A percentile compares a stretch with the other conserved stretches of the same genome.
phyloP scores from a whole-genome alignment of 1,140 invertebrate genomes.

The Drosophila parabipectinata region DNA sequence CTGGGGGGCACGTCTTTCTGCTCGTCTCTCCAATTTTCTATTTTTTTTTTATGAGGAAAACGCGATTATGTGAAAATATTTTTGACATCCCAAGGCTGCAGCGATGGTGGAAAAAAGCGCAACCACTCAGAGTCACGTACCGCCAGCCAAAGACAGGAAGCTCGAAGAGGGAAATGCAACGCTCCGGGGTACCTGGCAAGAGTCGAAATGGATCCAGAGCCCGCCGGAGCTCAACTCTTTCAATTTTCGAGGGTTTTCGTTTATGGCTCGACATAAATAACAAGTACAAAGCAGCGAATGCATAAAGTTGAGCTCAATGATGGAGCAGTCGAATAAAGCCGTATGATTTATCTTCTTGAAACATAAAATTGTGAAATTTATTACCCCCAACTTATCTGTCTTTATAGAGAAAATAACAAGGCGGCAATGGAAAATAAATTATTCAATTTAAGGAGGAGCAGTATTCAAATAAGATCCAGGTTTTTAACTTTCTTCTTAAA shows the following conservation, averaged over 20 bases:
- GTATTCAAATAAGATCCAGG: no score
- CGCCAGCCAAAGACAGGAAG: slow-evolving; percentile 18
- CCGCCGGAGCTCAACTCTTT: slow-evolving; percentile 8
- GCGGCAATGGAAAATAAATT: background rate
- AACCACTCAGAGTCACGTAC: slow-evolving; percentile 34
- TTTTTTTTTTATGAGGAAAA: slow-evolving; percentile 7
- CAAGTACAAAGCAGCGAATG: slow-evolving; percentile 16
- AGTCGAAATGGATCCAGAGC: slow-evolving; percentile 22
- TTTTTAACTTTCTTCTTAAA: no score
- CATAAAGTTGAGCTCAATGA: slow-evolving; percentile 31
- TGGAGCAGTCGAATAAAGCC: slow-evolving; percentile 13
- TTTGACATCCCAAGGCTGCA: slow-evolving; percentile 33
- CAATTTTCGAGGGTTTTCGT: slow-evolving; percentile 20
- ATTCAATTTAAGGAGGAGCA: background rate
- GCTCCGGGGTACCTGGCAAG: slow-evolving; percentile 9
- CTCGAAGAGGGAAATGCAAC: slow-evolving; percentile 26
- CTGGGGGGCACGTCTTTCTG: background rate
- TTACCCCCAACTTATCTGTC: background rate
- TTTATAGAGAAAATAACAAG: background rate
- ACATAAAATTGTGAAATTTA: slow-evolving; percentile 7
- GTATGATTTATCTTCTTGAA: background rate
- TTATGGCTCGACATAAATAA: slow-evolving; percentile 45
- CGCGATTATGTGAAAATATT: slow-evolving; percentile 45
- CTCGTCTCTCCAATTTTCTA: background rate
- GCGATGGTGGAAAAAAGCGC: slow-evolving; percentile 10